These are phyloP conservation scores for Zygogramma bicolorata DNA, from an alignment of 2,888 invertebrate species.

Conservation along the genomic window DNA sequence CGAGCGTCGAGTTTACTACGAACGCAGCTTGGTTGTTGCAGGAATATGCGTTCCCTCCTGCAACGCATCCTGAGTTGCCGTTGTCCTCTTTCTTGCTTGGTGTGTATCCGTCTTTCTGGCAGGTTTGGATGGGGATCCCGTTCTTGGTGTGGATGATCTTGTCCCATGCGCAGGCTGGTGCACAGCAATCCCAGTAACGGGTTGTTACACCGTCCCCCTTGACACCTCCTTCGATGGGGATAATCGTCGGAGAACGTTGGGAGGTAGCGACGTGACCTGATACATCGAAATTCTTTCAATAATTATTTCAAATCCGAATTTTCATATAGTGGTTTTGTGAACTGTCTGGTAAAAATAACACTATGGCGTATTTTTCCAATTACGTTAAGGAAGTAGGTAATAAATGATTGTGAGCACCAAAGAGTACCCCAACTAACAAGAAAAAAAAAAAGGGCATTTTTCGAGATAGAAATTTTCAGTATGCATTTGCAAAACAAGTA, in stretches of 20 bases:
- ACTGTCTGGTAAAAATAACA: too few species aligned
- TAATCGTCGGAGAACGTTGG: slow-evolving; percentile 14
- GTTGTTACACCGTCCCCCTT: slow-evolving; percentile 44
- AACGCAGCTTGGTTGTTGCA: slow-evolving; percentile 23
- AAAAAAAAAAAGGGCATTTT: too few species aligned
- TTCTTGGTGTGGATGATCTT: slow-evolving; percentile 5
- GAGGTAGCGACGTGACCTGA: neutral
- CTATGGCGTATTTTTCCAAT: too few species aligned
- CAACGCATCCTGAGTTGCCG: slow-evolving; percentile 21
- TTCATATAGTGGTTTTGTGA: too few species aligned
- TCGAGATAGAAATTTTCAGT: too few species aligned
- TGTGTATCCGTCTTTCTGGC: slow-evolving; percentile 20
- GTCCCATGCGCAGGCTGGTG: slow-evolving; percentile 45
- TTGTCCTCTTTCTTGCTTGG: slow-evolving; percentile 12
- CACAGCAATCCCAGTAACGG: slow-evolving; percentile 50
- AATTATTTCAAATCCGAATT: too few species aligned
- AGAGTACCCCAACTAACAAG: too few species aligned
- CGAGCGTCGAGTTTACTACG: slow-evolving; percentile 28
- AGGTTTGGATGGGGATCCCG: slow-evolving; percentile 22
- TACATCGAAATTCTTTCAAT: too few species aligned
- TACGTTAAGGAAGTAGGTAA: too few species aligned
- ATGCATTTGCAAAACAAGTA: too few species aligned
- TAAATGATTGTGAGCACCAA: too few species aligned
- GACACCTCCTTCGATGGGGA: slow-evolving; percentile 38
- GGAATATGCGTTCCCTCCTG: slow-evolving; percentile 19